Conservation (phyloP, 1,140 invertebrate species). For the Heliconius hermathena region DNA sequence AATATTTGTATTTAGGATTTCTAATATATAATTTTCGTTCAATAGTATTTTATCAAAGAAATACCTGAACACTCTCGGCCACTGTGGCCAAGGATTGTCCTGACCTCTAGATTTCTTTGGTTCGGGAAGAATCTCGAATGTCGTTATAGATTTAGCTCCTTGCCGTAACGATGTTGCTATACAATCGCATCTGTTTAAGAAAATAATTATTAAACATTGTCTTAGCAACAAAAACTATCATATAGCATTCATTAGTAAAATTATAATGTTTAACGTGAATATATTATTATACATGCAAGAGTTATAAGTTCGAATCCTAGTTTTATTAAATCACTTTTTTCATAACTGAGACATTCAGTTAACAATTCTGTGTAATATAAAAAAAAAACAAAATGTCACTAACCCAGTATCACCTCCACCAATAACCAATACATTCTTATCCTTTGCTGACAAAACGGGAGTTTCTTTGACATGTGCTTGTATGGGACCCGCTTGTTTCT, state of each 20-base stretch:
- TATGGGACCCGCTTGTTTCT: slow-evolving; percentile 91
- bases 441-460: slow-evolving; percentile 89
- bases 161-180: slow-evolving; percentile 98
- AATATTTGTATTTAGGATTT: too few species aligned
- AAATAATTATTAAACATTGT: neutral
- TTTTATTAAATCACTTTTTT: too few species aligned
- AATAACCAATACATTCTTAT: slow-evolving; percentile 98
- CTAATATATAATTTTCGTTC: too few species aligned
- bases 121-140: slow-evolving; percentile 98
- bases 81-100: slow-evolving; percentile 99
- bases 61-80: slow-evolving; percentile 94
- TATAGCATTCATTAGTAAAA: too few species aligned
- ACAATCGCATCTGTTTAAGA: slow-evolving; percentile 90
- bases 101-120: slow-evolving; percentile 89
- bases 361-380: too few species aligned
- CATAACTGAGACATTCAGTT: too few species aligned
- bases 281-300: too few species aligned
- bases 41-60: too few species aligned
- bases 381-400: slow-evolving; percentile 13
- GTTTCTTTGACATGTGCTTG: slow-evolving; percentile 61
- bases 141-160: slow-evolving; percentile 97
- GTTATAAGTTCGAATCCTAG: too few species aligned
- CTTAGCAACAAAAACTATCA: too few species aligned
- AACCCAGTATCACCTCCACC: slow-evolving; percentile 99
- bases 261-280: too few species aligned